Base-by-base conservation (phyloP, 1,140 invertebrate genomes). In the Drosophila yakuba region DNA sequence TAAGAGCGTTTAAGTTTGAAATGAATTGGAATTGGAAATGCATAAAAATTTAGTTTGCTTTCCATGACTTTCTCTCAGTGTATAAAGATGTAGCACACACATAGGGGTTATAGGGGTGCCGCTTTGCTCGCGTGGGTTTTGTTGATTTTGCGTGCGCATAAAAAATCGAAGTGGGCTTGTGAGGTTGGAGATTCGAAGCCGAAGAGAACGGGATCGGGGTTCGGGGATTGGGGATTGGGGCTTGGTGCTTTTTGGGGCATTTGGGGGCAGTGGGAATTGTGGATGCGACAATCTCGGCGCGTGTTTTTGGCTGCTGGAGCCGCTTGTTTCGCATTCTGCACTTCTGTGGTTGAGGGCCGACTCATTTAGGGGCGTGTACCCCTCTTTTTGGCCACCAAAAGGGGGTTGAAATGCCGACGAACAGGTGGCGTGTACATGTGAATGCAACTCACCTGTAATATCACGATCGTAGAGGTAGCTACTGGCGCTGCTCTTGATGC, bases 401-500 rank as follows among this genome's bases (percentile, higher is more conserved):
- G 41, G 17, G 20, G 38, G 43, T 14, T 10, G 20, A n/a, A 17
- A 54, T n/a, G 10, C 14, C 15, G 41, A n/a, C 41, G 3, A 15
- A 43, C 38, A 43, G 41, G 15, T 43, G 15, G 15, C 41, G 7
- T 10, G 15, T 8, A 17, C 15, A 23, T 8, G 5, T 23, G 14
- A 41, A 17, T 11, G 17, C 8, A 0, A 88, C 83, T 88, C 59
- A 88, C 83, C 83, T 60, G 62, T 59, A 25, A 44, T 69, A 77
- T 89, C 79, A 61, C 76, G 84, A 80, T 88, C 83, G 28, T 83
- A 43, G 38, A 88, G 62, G 36, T 89, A 88, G 39, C 50, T 88
- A 60, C 83, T 88, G 63, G 75, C 84, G 60, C 84, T 89, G 84
- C 83, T 88, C 36, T 88, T 88, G 15, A 89, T 79, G 84, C 83